Evolutionary conservation across 2,113 vertebrate genomes (phyloP), one percentile per base, ranked within the genome.

Genomic region (Microcebus jonahi): DNA sequence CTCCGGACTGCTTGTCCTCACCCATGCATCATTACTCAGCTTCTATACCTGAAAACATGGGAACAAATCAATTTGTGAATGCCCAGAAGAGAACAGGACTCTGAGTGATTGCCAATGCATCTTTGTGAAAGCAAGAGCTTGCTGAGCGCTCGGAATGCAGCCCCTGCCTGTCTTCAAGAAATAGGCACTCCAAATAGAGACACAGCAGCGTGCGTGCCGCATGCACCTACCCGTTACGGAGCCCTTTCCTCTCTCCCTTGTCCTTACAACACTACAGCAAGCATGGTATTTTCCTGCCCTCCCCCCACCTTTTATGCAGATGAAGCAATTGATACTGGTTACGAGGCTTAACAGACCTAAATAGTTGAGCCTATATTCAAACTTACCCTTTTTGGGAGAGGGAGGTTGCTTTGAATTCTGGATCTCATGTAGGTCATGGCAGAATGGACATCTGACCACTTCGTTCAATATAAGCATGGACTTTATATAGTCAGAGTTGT

Each of bases 1-100:
- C 17, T 39, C 84, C 11, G 39, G 79, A 76, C n/a, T 59, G 55
- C 27, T 63, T 10, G 50, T 34, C 36, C 27, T 87, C 61, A 81
- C 36, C 70, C 59, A 2, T 27, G 71, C 34, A 9, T 59, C 68
- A 65, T 61, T n/a, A 59, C 34, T 79, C 94, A 88, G 89, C 92
- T 93, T 68, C 90, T 92, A 14, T 27, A 97, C 63, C 88, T 95
- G 91, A 77, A 63, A 86, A 95, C 53, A 23, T 31, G 63, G 90
- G 89, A 94, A 96, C 77, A 88, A 95, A 96, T 95, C 86, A 80
- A 71, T 97, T 76, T 96, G 86, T 96, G 96, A 97, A 90, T 45
- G 79, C 73, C 79, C 25, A 18, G 21, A 53, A 13, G 8, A 93
- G 77, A 86, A 80, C 68, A 93, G 79, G 94, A 50, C n/a, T 80